A percentile compares a stretch with the other conserved stretches of the same genome.
Conservation (phyloP, 2,888 invertebrate genomes). For the Drosophila picticornis region DNA sequence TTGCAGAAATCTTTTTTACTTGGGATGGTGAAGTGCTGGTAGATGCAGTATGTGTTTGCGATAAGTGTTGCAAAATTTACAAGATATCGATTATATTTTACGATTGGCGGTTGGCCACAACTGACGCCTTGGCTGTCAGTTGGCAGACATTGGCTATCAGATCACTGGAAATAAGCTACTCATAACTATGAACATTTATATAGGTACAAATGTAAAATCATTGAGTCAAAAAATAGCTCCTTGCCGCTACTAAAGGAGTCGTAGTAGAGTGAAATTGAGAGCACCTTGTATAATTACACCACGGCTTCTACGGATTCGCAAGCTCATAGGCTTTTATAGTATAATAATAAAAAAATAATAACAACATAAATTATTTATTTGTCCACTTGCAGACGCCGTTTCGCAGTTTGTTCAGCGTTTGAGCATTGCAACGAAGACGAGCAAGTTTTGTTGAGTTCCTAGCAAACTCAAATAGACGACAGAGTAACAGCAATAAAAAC, state of each 20-base stretch:
- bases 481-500: background rate
- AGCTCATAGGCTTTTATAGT: background rate
- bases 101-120: background rate
- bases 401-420: conserved; percentile 37
- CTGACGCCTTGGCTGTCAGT: background rate
- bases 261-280: background rate
- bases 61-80: background rate
- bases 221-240: background rate
- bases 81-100: background rate
- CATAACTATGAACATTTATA: too few species aligned
- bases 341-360: background rate
- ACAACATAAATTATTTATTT: conserved; percentile 65
- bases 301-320: background rate
- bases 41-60: background rate
- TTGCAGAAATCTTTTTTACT: background rate
- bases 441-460: conserved; percentile 45
- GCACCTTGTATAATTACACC: background rate
- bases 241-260: background rate
- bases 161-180: background rate
- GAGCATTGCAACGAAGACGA: conserved; percentile 26
- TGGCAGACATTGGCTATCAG: background rate
- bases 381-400: conserved; percentile 59
- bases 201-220: background rate
- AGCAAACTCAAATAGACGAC: conserved; percentile 41
- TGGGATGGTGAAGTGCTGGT: background rate